Conservation (phyloP, 2,888 invertebrate species). For the Tetanocera ferruginea region DNA sequence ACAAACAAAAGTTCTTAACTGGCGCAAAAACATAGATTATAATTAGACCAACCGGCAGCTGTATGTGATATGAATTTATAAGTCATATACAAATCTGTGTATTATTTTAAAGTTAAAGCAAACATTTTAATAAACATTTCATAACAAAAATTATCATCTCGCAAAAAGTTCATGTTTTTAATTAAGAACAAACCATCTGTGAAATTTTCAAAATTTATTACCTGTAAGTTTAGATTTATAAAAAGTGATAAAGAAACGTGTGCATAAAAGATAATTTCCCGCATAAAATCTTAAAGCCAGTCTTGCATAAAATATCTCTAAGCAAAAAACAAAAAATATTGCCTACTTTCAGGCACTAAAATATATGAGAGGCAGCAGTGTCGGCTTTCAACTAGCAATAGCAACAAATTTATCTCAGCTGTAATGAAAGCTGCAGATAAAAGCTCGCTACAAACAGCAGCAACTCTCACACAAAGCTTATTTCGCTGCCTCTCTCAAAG, state of each 20-base stretch:
- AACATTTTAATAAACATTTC: not conserved
- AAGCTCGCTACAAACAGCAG: not conserved
- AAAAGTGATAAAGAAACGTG: not conserved
- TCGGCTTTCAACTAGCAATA: not conserved
- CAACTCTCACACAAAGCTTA: not conserved
- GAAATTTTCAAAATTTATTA: not conserved
- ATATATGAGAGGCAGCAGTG: not conserved
- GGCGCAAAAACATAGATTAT: not conserved
- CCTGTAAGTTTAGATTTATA: not conserved
- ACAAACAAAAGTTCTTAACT: too few species aligned
- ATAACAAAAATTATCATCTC: not conserved
- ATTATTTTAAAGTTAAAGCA: not conserved
- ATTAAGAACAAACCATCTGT: too few species aligned
- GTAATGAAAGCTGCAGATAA: not conserved
- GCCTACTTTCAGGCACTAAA: slow-evolving; percentile 20
- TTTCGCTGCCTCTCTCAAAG: not conserved
- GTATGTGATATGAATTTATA: too few species aligned
- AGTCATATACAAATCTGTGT: not conserved
- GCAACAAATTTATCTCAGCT: not conserved
- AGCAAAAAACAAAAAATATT: not conserved
- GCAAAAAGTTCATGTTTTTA: not conserved
- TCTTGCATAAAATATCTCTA: not conserved
- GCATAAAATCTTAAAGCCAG: too few species aligned
- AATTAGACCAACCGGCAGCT: not conserved
- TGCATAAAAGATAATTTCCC: not conserved